Conservation (phyloP, 2,797 vertebrate genomes). For the Anomalospiza imberbis region DNA sequence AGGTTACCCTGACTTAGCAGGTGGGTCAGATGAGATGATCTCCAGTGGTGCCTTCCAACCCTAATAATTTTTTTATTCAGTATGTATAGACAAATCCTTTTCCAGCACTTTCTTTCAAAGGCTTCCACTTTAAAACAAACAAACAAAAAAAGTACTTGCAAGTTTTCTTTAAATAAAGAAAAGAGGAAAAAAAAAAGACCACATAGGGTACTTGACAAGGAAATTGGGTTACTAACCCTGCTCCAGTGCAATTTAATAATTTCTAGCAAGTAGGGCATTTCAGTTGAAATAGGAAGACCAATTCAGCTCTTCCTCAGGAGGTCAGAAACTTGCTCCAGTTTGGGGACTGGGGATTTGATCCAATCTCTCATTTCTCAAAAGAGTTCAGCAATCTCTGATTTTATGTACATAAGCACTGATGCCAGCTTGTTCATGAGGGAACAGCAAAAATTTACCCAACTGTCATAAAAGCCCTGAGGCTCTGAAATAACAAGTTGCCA, state of each 20-base stretch:
- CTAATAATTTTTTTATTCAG: neutral
- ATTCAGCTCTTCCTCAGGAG: neutral
- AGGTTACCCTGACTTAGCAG: neutral
- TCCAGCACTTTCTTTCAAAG: neutral
- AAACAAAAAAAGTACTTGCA: neutral
- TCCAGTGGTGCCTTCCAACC: neutral
- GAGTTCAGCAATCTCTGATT: neutral
- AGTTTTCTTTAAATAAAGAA: neutral
- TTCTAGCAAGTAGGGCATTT: neutral
- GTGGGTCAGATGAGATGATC: accelerated
- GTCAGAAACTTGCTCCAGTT: neutral
- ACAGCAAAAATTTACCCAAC: neutral
- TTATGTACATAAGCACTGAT: neutral
- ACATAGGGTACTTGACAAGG: neutral
- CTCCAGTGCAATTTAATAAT: neutral
- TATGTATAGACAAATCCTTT: neutral
- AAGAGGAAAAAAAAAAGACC: neutral
- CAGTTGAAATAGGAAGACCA: neutral
- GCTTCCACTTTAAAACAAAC: neutral
- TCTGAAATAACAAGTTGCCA: neutral
- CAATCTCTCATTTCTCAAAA: neutral
- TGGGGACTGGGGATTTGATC: neutral
- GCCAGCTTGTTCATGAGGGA: neutral
- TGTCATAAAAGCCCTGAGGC: neutral
- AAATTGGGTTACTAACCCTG: neutral